Conservation (phyloP, 2,888 invertebrate species). For the Julus scandinavius region DNA sequence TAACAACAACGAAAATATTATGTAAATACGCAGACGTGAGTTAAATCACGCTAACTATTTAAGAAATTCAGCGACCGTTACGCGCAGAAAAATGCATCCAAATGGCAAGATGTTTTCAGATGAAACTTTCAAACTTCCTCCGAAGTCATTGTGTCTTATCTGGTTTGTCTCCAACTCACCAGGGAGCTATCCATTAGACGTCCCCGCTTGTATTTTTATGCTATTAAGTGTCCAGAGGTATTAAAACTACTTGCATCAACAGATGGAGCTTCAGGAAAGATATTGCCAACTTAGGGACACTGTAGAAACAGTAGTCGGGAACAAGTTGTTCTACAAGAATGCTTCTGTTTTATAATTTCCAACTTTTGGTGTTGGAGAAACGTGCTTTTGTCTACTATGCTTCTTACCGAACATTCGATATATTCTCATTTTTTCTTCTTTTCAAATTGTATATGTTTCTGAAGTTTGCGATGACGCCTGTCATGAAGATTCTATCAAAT, state of each 20-base stretch:
- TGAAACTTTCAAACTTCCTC: conserved; percentile 28
- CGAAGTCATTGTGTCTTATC: conserved; percentile 36
- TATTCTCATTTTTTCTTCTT: no score
- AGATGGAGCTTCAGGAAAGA: background rate
- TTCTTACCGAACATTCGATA: background rate
- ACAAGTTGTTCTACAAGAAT: background rate
- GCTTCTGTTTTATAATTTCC: background rate
- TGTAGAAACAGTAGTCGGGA: background rate
- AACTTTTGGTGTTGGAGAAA: background rate
- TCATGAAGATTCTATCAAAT: background rate
- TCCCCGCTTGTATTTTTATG: conserved; percentile 40
- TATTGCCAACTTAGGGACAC: background rate
- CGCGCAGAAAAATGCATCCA: conserved; percentile 28
- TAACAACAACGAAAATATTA: conserved; percentile 46
- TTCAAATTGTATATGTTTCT: background rate
- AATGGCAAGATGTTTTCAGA: conserved; percentile 11
- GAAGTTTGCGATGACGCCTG: background rate
- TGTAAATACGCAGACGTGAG: conserved; percentile 43
- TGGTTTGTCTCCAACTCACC: conserved; percentile 46
- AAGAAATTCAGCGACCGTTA: conserved; percentile 45
- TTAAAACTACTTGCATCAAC: conserved; percentile 19
- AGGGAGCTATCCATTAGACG: conserved; percentile 46
- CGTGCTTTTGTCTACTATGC: background rate
- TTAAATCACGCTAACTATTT: conserved; percentile 44
- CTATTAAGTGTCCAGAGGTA: conserved; percentile 26